These are phyloP conservation scores for Phaedon cochleariae DNA, from an alignment of 2,888 invertebrate genomes.

Conservation along the genomic window DNA sequence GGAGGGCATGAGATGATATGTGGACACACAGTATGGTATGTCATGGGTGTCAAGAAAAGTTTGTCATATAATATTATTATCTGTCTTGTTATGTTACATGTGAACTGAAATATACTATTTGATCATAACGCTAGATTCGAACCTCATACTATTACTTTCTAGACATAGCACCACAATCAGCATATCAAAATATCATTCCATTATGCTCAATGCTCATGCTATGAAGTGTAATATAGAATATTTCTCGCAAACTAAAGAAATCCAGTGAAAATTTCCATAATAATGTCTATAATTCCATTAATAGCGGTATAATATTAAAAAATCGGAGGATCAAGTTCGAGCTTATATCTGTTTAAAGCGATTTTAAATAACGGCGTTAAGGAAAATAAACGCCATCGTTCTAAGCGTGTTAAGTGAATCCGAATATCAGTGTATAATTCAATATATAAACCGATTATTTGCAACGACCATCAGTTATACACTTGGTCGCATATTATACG, in stretches of 20 bases:
- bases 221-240: background rate
- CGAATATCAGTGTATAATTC: constrained; percentile 26
- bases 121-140: too few relatives aligned
- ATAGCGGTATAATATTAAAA: constrained; percentile 27
- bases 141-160: too few relatives aligned
- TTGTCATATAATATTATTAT: too few relatives aligned
- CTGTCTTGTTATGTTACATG: too few relatives aligned
- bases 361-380: constrained; percentile 32
- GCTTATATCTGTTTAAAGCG: constrained; percentile 27
- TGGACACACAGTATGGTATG: too few relatives aligned
- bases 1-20: too few relatives aligned
- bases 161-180: too few relatives aligned
- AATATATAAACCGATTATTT: constrained; percentile 32
- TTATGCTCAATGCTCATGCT: too few relatives aligned
- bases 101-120: too few relatives aligned
- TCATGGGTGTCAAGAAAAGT: too few relatives aligned
- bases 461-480: constrained; percentile 13
- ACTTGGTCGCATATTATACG: background rate
- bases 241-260: background rate
- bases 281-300: constrained; percentile 19
- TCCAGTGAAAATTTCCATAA: constrained; percentile 10
- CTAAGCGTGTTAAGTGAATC: constrained; percentile 30
- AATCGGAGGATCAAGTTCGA: constrained; percentile 22
- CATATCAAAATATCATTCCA: too few relatives aligned
- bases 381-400: constrained; percentile 26